These are phyloP conservation scores for Dromiciops gliroides DNA, from an alignment of 2,113 vertebrate genomes.

Conservation along the genomic window DNA sequence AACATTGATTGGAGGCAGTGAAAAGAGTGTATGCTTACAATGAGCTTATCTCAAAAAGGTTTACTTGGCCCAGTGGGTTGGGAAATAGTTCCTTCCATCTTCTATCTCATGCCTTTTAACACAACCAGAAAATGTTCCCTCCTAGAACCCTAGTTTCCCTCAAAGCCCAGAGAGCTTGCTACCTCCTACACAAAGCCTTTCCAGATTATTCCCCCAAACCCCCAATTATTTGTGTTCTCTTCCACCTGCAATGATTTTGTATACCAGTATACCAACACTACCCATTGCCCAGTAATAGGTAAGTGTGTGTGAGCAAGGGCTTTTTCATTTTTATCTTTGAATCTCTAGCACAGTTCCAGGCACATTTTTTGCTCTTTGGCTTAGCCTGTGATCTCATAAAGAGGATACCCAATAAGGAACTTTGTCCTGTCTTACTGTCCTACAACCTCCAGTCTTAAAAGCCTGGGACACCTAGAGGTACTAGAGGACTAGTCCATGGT, in stretches of 20 bases:
- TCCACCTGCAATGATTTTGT: not conserved
- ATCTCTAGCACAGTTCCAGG: not conserved
- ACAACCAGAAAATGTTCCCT: not conserved
- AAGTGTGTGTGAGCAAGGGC: not conserved
- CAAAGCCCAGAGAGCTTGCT: not conserved
- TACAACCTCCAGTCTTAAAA: not conserved
- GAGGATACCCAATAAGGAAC: not conserved
- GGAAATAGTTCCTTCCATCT: not conserved
- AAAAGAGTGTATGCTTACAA: not conserved
- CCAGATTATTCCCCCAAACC: not conserved
- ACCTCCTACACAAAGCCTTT: not conserved
- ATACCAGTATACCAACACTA: not conserved
- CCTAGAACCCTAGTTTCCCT: not conserved
- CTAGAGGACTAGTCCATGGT: not conserved
- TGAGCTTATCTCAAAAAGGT: not conserved
- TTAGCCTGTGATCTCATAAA: not conserved
- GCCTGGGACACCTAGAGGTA: not conserved
- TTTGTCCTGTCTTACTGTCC: not conserved
- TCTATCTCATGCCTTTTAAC: not conserved
- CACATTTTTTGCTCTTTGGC: not conserved
- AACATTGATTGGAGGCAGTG: not conserved
- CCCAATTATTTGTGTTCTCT: not conserved
- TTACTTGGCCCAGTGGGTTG: not conserved
- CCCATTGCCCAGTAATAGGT: not conserved
- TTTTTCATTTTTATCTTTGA: not conserved